These are phyloP conservation scores for Montipora capricornis DNA, from an alignment of 64 coral and sea anemone species.

Conservation along the genomic window DNA sequence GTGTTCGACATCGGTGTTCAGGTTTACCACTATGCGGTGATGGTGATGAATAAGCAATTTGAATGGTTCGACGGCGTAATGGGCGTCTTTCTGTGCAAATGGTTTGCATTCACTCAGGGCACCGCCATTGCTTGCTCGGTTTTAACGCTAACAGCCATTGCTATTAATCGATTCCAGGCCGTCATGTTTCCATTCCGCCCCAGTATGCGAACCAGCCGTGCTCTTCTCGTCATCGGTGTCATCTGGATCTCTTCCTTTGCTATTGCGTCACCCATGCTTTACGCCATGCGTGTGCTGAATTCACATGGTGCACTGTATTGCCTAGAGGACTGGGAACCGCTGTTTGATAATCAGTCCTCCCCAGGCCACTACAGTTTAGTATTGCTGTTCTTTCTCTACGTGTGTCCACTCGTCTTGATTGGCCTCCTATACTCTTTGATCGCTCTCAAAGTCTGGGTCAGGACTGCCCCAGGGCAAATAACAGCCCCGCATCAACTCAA, in stretches of 20 bases:
- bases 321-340: slow-evolving; percentile 42
- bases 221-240: slow-evolving; percentile 6
- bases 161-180: slow-evolving; percentile 67
- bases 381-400: slow-evolving; percentile 20
- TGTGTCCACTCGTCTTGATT: slow-evolving; percentile 37
- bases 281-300: slow-evolving; percentile 12
- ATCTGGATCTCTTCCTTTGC: slow-evolving; percentile 42
- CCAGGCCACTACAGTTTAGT: slow-evolving; percentile 38
- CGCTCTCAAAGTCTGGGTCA: slow-evolving; percentile 55
- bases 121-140: slow-evolving; percentile 79
- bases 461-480: slow-evolving; percentile 63
- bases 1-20: slow-evolving; percentile 84
- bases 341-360: slow-evolving; percentile 8
- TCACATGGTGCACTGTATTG: neutral
- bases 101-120: slow-evolving; percentile 83
- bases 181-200: slow-evolving; percentile 57
- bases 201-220: neutral
- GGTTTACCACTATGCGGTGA: slow-evolving; percentile 62
- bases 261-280: slow-evolving; percentile 60
- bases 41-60: slow-evolving; percentile 59
- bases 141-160: slow-evolving; percentile 64
- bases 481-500: slow-evolving; percentile 59
- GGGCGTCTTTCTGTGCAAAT: slow-evolving; percentile 81
- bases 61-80: slow-evolving; percentile 71
- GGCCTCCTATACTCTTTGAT: slow-evolving; percentile 31